Conservation (phyloP, 1,140 invertebrate species). For the Eurosta solidaginis region DNA sequence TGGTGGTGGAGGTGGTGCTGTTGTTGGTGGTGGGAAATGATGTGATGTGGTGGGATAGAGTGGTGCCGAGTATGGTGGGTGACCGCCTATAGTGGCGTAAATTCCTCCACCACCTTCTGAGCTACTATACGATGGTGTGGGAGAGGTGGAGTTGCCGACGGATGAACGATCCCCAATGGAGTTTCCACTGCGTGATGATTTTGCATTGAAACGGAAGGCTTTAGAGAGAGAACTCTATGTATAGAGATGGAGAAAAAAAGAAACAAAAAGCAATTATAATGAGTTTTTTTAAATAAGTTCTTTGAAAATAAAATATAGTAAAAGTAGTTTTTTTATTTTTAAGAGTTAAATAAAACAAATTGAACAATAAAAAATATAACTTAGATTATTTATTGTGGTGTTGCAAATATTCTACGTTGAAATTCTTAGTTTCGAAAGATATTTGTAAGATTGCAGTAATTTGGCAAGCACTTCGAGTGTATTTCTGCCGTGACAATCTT, state of each 20-base stretch:
- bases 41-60: conserved; percentile 48
- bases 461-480: too few species aligned
- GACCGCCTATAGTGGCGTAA: conserved; percentile 64
- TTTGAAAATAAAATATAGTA: neutral
- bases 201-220: conserved; percentile 57
- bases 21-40: conserved; percentile 64
- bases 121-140: conserved; percentile 59
- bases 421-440: neutral
- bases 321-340: conserved; percentile 1
- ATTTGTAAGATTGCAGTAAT: too few species aligned
- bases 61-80: conserved; percentile 63
- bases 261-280: neutral
- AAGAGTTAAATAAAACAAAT: neutral
- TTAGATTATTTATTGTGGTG: neutral
- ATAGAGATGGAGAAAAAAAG: neutral
- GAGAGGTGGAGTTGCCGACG: conserved; percentile 58
- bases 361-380: neutral
- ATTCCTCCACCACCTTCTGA: conserved; percentile 59
- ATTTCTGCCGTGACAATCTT: too few species aligned
- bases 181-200: conserved; percentile 46
- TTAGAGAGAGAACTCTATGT: conserved; percentile 57
- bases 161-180: conserved; percentile 50
- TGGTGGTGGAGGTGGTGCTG: conserved; percentile 62
- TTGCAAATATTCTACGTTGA: neutral
- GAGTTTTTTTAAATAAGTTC: neutral